Percentiles rank a stretch among this genome's conserved stretches.
Evolutionary conservation across 1,140 invertebrate species (phyloP).

Genomic region (Camponotus vicinus): DNA sequence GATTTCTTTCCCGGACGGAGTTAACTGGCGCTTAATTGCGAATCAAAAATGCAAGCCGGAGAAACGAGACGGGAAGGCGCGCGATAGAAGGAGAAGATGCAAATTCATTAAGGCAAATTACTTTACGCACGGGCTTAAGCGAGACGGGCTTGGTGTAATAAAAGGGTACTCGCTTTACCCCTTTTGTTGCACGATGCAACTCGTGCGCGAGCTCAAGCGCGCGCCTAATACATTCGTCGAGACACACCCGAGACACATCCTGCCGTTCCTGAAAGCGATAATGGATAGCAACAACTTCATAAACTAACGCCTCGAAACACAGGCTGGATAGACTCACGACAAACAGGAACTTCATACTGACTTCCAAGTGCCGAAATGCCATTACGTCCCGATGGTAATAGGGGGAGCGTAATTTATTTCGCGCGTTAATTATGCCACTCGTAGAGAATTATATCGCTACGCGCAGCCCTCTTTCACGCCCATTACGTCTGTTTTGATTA

Average conservation of each 20-base stretch:
- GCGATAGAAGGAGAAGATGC: constrained; percentile 64
- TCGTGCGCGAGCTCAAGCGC: constrained; percentile 71
- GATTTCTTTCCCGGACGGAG: constrained; percentile 31
- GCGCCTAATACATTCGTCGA: constrained; percentile 76
- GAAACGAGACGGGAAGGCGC: constrained; percentile 13
- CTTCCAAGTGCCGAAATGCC: constrained; percentile 3
- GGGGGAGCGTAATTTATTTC: constrained; percentile 6
- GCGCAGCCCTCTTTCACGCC: not conserved
- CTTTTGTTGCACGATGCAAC: constrained; percentile 75
- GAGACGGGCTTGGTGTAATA: constrained; percentile 71
- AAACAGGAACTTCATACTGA: constrained; percentile 27
- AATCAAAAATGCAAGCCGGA: constrained; percentile 56
- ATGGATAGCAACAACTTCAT: constrained; percentile 80
- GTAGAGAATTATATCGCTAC: not conserved
- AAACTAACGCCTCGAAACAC: constrained; percentile 69
- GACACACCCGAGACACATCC: constrained; percentile 62
- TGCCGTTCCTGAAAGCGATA: constrained; percentile 72
- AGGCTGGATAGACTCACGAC: constrained; percentile 26
- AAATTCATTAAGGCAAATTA: constrained; percentile 77
- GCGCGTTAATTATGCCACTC: constrained; percentile 28
- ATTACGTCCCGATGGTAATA: constrained; percentile 2
- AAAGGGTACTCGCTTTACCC: constrained; percentile 74
- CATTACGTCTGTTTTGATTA: not conserved
- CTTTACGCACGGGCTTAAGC: constrained; percentile 72
- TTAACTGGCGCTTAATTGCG: constrained; percentile 51